phyloP scores from a whole-genome alignment of 1,140 invertebrate species.

The Plectrocnemia conspersa region DNA sequence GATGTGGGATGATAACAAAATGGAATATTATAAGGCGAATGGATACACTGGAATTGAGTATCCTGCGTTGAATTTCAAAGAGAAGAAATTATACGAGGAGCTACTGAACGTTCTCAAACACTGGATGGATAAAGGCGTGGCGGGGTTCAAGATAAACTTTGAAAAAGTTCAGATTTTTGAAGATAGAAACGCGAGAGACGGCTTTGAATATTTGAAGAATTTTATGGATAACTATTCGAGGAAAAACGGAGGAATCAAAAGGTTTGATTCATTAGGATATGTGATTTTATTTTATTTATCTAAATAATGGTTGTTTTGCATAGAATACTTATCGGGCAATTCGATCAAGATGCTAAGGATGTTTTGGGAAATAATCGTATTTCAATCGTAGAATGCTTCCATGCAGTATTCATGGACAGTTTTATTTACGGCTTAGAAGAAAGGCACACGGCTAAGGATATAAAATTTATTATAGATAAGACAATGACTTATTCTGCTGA shows the following conservation, averaged over 20 bases:
- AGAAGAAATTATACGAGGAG: conserved; percentile 42
- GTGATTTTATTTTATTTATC: background rate
- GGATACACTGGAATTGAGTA: conserved; percentile 36
- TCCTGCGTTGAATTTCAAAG: conserved; percentile 52
- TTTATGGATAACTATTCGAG: conserved; percentile 44
- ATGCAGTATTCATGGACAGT: conserved; percentile 13
- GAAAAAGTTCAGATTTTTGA: background rate
- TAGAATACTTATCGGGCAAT: conserved; percentile 19
- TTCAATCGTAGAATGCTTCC: conserved; percentile 15
- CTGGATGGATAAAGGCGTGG: conserved; percentile 61
- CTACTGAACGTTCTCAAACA: conserved; percentile 53
- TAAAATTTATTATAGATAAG: conserved; percentile 37
- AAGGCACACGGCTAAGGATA: conserved; percentile 38
- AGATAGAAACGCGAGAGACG: conserved; percentile 6
- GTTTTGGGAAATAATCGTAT: background rate
- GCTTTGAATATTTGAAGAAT: conserved; percentile 14
- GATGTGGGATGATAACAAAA: conserved; percentile 11
- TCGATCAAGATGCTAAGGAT: background rate
- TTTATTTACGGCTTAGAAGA: conserved; percentile 26
- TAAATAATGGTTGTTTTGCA: background rate
- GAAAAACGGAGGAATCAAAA: conserved; percentile 10
- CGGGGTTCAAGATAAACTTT: conserved; percentile 60
- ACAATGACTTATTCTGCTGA: conserved; percentile 41
- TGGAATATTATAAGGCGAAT: background rate
- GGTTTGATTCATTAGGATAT: conserved; percentile 19